phyloP scores from a whole-genome alignment of 2,888 invertebrate species.

The Philaethria dido region DNA sequence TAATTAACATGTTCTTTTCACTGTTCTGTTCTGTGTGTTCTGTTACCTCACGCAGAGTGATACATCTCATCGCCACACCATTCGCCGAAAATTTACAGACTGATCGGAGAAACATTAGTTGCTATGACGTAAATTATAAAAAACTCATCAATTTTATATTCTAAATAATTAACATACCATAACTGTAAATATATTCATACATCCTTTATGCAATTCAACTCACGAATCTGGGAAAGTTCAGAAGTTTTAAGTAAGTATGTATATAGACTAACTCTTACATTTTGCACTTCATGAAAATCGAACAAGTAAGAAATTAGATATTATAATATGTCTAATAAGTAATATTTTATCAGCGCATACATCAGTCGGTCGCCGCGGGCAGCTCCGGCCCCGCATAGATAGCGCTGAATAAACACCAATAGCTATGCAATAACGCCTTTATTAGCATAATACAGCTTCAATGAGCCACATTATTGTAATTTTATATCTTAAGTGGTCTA shows the following conservation, averaged over 20 bases:
- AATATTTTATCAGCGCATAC: not conserved
- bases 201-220: too few species aligned
- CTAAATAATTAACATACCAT: too few species aligned
- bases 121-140: too few species aligned
- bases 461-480: constrained; percentile 15
- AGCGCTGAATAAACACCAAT: not conserved
- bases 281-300: not conserved
- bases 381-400: not conserved
- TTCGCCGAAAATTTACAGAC: too few species aligned
- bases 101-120: too few species aligned
- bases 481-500: constrained; percentile 17
- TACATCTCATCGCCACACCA: too few species aligned
- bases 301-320: not conserved
- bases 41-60: too few species aligned
- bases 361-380: not conserved
- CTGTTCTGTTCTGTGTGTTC: too few species aligned
- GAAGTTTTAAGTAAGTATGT: not conserved
- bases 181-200: too few species aligned
- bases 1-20: too few species aligned
- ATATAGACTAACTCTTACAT: not conserved
- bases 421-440: constrained; percentile 16
- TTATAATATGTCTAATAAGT: not conserved
- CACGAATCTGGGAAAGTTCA: not conserved
- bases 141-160: too few species aligned
- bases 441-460: constrained; percentile 18